Percentiles rank a stretch among this genome's conserved stretches.
Conservation (phyloP, 2,797 vertebrate genomes). For the Pantherophis alleghaniensis region DNA sequence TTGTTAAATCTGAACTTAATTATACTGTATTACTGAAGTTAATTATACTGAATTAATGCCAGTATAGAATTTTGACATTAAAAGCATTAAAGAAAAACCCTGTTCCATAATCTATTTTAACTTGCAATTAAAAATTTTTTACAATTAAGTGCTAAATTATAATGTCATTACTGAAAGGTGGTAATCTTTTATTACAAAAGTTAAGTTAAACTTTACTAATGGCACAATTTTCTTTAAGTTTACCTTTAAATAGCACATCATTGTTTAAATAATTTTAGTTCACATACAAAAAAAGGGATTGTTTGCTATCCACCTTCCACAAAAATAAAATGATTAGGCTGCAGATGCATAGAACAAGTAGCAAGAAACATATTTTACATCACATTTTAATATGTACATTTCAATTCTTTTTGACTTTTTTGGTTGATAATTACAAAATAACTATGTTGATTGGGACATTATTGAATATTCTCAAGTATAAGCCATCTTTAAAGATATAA, state of each 20-base stretch:
- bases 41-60: conserved; percentile 38
- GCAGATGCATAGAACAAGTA: conserved; percentile 1
- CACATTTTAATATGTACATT: neutral
- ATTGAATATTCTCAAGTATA: neutral
- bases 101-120: conserved; percentile 61
- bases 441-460: neutral
- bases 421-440: neutral
- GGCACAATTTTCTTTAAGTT: conserved; percentile 68
- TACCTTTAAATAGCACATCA: conserved; percentile 69
- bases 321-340: conserved; percentile 25
- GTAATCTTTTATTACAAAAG: conserved; percentile 61
- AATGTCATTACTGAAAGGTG: conserved; percentile 64
- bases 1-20: conserved; percentile 33
- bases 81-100: conserved; percentile 25
- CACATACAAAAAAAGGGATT: conserved; percentile 55
- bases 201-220: conserved; percentile 72
- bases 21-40: neutral
- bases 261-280: conserved; percentile 67
- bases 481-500: neutral
- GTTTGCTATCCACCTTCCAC: conserved; percentile 20
- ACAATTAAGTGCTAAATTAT: conserved; percentile 63
- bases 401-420: neutral
- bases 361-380: neutral
- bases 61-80: conserved; percentile 37
- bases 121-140: conserved; percentile 49